Evolutionary conservation across 2,888 invertebrate genomes (phyloP).

Genomic region (Sinodicranocentrus sp.): DNA sequence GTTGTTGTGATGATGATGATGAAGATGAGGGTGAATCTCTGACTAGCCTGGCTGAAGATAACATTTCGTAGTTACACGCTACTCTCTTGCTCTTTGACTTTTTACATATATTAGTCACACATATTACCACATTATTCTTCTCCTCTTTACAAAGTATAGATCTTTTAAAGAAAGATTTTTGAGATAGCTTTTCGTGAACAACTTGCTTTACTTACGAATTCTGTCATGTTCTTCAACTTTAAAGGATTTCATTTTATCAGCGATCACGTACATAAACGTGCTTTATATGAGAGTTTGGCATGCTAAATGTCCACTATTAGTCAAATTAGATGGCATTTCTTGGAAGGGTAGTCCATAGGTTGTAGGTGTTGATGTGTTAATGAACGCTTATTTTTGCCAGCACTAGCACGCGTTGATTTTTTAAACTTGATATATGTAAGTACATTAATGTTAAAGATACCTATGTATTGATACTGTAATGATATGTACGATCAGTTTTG

Average conservation of each 20-base stretch:
- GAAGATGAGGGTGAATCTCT: constrained; percentile 58
- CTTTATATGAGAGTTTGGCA: not conserved
- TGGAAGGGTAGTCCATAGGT: too few relatives aligned
- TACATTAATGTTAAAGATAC: too few relatives aligned
- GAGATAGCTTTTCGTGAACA: too few relatives aligned
- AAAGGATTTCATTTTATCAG: constrained; percentile 37
- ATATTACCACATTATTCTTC: not conserved
- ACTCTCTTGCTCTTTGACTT: not conserved
- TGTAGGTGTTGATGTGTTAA: constrained; percentile 57
- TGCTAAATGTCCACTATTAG: not conserved
- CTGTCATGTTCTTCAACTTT: constrained; percentile 35
- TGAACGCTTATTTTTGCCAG: constrained; percentile 25
- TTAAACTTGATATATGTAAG: too few relatives aligned
- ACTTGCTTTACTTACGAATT: not conserved
- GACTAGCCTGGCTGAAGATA: constrained; percentile 46
- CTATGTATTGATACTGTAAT: too few relatives aligned
- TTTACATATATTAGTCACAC: not conserved
- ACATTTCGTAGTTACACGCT: constrained; percentile 9
- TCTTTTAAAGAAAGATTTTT: too few relatives aligned
- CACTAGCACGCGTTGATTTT: too few relatives aligned
- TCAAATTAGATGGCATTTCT: too few relatives aligned
- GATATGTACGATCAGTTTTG: too few relatives aligned
- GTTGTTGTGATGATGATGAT: constrained; percentile 52
- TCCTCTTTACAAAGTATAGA: too few relatives aligned
- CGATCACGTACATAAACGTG: too few relatives aligned